These are phyloP conservation scores for Coccyzus lansbergi DNA, from an alignment of 2,797 vertebrate genomes.

Conservation along the genomic window DNA sequence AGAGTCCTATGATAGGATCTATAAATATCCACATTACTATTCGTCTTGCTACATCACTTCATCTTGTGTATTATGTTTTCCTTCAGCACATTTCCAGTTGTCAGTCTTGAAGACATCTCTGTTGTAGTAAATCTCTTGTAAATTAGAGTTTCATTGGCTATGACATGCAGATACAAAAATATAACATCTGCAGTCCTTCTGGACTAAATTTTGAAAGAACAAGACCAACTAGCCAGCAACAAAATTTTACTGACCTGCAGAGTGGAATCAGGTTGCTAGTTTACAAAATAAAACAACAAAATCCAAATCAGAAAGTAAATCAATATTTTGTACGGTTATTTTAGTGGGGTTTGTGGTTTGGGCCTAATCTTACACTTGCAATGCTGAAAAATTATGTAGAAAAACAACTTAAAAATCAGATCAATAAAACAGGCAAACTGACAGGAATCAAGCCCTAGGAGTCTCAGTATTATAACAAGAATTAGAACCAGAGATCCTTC, in stretches of 20 bases:
- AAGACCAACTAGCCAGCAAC: neutral
- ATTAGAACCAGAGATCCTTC: neutral
- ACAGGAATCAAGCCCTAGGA: neutral
- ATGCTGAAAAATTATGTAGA: neutral
- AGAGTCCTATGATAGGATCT: neutral
- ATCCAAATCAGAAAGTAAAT: neutral
- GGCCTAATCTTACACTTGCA: neutral
- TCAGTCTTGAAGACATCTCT: neutral
- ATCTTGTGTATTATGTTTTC: neutral
- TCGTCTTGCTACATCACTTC: neutral
- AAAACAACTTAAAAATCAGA: neutral
- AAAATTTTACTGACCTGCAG: neutral
- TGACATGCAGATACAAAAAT: neutral
- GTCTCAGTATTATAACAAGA: neutral
- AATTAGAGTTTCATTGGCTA: neutral
- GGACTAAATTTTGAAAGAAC: neutral
- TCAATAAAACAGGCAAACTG: neutral
- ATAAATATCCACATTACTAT: neutral
- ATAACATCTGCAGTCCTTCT: neutral
- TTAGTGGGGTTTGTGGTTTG: neutral
- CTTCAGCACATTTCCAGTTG: neutral
- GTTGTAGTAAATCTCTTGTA: neutral
- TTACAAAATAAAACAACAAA: neutral
- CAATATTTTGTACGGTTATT: neutral
- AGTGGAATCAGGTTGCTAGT: neutral